Conservation (phyloP, 2,888 invertebrate genomes). For the Drosophila koepferae region DNA sequence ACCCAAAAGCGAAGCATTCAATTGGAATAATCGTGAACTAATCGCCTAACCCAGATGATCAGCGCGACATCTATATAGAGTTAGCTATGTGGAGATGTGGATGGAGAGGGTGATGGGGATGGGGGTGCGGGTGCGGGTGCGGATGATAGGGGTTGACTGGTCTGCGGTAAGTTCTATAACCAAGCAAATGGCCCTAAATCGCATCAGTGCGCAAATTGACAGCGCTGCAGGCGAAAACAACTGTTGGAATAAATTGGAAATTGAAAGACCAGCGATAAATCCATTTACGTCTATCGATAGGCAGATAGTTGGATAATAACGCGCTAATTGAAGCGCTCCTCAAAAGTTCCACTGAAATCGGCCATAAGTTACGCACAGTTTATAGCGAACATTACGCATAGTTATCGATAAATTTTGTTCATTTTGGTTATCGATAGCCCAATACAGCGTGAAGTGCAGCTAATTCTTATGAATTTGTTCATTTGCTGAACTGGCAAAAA, state of each 20-base stretch:
- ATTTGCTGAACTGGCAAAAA: background rate
- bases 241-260: slow-evolving; percentile 60
- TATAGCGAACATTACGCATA: background rate
- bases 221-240: slow-evolving; percentile 44
- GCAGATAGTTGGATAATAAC: background rate
- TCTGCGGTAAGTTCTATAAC: slow-evolving; percentile 3
- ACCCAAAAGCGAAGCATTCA: slow-evolving; percentile 78
- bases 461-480: background rate
- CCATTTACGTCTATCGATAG: background rate
- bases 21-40: slow-evolving; percentile 82
- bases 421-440: background rate
- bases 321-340: background rate
- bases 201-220: slow-evolving; percentile 47
- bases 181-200: slow-evolving; percentile 33
- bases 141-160: background rate
- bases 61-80: slow-evolving; percentile 16
- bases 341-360: background rate
- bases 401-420: background rate
- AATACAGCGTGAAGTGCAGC: background rate
- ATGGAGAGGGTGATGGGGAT: no score
- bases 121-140: no score
- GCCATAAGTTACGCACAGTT: no score
- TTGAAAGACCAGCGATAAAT: slow-evolving; percentile 4
- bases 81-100: background rate
- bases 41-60: slow-evolving; percentile 73